Conservation (phyloP, 2,113 vertebrate genomes). For the Cebus imitator region DNA sequence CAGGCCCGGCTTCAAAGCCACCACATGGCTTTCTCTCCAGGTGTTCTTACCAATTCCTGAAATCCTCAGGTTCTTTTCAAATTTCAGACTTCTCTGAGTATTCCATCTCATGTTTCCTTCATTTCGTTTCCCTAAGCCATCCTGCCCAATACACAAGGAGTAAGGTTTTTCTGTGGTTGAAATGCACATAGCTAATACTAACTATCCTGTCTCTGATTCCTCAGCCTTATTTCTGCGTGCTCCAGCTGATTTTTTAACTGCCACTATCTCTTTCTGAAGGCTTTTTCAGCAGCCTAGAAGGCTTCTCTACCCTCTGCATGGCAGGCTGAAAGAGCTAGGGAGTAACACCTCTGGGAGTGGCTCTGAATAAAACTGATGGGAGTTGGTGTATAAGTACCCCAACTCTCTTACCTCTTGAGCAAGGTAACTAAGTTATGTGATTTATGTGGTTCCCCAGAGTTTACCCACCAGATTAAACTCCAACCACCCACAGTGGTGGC, state of each 20-base stretch:
- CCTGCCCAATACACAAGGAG: neutral
- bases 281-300: slow-evolving; percentile 3
- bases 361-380: neutral
- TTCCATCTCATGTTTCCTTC: neutral
- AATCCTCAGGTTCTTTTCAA: slow-evolving; percentile 11
- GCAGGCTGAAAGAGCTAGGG: neutral
- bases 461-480: neutral
- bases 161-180: neutral
- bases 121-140: neutral
- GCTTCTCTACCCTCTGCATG: neutral
- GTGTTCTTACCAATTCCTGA: neutral
- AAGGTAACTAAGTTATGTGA: neutral
- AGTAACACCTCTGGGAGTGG: neutral
- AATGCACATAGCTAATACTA: neutral
- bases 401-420: neutral
- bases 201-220: neutral
- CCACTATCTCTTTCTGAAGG: neutral
- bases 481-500: neutral
- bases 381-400: neutral
- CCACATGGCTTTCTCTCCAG: neutral
- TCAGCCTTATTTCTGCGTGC: slow-evolving; percentile 3
- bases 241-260: neutral
- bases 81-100: neutral
- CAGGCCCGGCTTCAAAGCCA: neutral
- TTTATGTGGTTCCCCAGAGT: neutral